These are phyloP conservation scores for Bufo bufo DNA, from an alignment of 2,113 vertebrate genomes.

Conservation along the genomic window DNA sequence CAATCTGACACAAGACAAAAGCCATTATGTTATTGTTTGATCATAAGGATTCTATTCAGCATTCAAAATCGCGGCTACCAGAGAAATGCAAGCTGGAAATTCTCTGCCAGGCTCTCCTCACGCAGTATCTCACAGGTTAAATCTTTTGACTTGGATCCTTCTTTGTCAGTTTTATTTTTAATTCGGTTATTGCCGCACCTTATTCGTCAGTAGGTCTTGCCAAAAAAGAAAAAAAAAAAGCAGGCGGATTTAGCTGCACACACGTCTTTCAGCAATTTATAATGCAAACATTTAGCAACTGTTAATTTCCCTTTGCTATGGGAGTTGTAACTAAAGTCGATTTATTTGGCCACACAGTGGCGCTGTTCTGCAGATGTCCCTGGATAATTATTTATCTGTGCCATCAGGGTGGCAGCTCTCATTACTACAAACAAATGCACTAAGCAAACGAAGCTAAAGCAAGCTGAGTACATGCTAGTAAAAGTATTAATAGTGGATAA, in stretches of 20 bases:
- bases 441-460: not conserved
- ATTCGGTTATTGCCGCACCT: not conserved
- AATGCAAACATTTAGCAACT: not conserved
- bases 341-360: not conserved
- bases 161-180: conserved; percentile 6
- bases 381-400: not conserved
- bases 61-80: conserved; percentile 63
- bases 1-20: conserved; percentile 74
- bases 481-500: not conserved
- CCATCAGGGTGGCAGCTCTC: not conserved
- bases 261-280: not conserved
- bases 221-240: not conserved
- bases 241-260: not conserved
- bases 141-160: not conserved
- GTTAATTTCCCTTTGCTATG: not conserved
- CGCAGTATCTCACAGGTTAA: not conserved
- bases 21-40: conserved; percentile 72
- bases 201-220: not conserved
- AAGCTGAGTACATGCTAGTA: not conserved
- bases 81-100: conserved; percentile 54
- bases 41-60: conserved; percentile 68
- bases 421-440: not conserved
- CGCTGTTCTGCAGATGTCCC: conserved; percentile 10
- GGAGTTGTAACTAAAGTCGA: not conserved
- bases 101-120: not conserved